Base-by-base conservation (phyloP, 2,888 invertebrate species). In the Diaphora mendica region DNA sequence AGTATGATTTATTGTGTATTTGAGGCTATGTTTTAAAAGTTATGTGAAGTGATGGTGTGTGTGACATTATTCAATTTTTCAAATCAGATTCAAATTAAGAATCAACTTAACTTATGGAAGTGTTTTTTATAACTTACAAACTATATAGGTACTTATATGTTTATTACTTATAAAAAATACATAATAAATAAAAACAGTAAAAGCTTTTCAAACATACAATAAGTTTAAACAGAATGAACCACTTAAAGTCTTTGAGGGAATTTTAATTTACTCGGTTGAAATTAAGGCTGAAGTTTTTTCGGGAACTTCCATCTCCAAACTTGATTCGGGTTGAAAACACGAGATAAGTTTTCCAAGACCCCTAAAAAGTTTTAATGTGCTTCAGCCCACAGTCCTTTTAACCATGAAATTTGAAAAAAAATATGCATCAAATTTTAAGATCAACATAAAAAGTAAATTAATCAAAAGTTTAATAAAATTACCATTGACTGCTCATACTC, bases 351-450 rank as follows among this genome's bases (percentile, higher is more conserved):
- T 86, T 84, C 85, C 86, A 85, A 70, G 64, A 87, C 86, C 87
- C 82, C 86, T 83, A 84, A 80, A 88, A 93, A 92, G 88, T 92
- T 93, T 91, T 90, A 91, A 92, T 89, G 89, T 87, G 84, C 86
- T 88, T 82, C 88, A 88, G 83, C 85, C 82, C 79, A 79, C 87
- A 88, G 86, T 88, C 87, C 81, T 82, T 76, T 82, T 82, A 79
- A 78, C 79, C 79, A 81, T 78, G 84, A 81, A 86, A 86, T 87
- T 86, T 77, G 77, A 78, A 82, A 83, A 79, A 68, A 82, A 83
- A 78, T 67, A 39, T 48, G 71, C 67, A 51, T 79, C 79, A 85
- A 79, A 80, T 83, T 83, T 79, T 82, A 72, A 77, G 64, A 68
- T 68, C 72, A 76, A 39, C 71, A 73, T 79, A 81, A 85, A 84